Percentiles rank a stretch among this genome's conserved stretches.
phyloP scores from a whole-genome alignment of 2,113 vertebrate genomes.

The Murina feae region DNA sequence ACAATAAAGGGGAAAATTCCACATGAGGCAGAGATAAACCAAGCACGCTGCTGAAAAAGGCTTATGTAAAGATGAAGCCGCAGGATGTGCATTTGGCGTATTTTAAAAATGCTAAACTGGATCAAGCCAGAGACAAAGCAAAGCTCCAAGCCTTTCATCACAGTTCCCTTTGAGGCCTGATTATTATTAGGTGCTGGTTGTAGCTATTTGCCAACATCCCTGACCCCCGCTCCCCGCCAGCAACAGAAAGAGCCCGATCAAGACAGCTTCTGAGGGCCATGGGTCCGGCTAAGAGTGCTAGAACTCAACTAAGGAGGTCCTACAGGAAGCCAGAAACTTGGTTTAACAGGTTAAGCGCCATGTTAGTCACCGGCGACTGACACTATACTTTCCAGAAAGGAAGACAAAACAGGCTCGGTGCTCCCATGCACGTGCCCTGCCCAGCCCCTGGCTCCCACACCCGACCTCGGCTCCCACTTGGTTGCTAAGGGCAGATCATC shows the following conservation, averaged over 20 bases:
- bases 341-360: neutral
- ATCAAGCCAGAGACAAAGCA: neutral
- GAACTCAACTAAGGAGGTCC: neutral
- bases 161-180: neutral
- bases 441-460: neutral
- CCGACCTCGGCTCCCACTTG: neutral
- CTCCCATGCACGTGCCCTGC: neutral
- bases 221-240: neutral
- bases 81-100: neutral
- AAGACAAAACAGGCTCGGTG: too few species aligned
- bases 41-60: neutral
- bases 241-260: neutral
- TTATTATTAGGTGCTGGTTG: neutral
- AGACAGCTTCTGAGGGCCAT: neutral
- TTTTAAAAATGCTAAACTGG: neutral
- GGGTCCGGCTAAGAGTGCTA: neutral
- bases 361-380: too few species aligned
- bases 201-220: neutral
- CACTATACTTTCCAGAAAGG: too few species aligned
- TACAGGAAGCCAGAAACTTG: neutral
- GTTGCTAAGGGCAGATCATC: neutral
- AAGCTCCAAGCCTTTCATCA: neutral
- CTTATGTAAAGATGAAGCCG: neutral
- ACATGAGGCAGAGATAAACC: conserved; percentile 10
- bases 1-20: conserved; percentile 56